phyloP scores from a whole-genome alignment of 2,888 invertebrate species.

The Arge pagana region DNA sequence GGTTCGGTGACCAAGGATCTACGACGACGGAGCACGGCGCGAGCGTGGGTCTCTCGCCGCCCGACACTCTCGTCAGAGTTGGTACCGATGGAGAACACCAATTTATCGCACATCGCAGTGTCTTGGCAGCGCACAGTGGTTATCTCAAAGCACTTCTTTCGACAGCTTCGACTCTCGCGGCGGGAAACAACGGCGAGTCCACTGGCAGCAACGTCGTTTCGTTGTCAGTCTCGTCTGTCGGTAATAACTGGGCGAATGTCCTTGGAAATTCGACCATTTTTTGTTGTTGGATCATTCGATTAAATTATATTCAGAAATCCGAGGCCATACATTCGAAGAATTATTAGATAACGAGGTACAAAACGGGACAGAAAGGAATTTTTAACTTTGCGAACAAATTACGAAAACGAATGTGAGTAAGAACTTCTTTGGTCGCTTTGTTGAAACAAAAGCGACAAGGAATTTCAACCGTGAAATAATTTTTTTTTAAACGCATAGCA shows the following conservation, averaged over 20 bases:
- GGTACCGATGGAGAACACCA: conserved; percentile 67
- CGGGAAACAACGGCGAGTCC: background rate
- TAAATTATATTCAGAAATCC: too few relatives aligned
- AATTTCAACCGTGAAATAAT: too few relatives aligned
- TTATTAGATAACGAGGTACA: too few relatives aligned
- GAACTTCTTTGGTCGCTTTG: too few relatives aligned
- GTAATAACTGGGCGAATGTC: conserved; percentile 46
- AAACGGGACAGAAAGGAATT: too few relatives aligned
- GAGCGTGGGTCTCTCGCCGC: conserved; percentile 55
- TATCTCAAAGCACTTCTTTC: conserved; percentile 71
- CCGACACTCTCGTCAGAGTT: conserved; percentile 69
- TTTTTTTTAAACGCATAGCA: too few relatives aligned
- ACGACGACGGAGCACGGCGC: conserved; percentile 44
- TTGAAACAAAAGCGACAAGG: too few relatives aligned
- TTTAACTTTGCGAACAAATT: too few relatives aligned
- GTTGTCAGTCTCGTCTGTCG: conserved; percentile 53
- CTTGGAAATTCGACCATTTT: background rate
- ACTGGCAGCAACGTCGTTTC: conserved; percentile 40
- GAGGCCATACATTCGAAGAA: too few relatives aligned
- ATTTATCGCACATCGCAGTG: conserved; percentile 70
- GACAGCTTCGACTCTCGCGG: conserved; percentile 27
- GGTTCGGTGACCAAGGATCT: conserved; percentile 51
- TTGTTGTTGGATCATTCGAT: background rate
- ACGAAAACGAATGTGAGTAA: too few relatives aligned
- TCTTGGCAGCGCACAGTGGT: conserved; percentile 72